Conservation (phyloP, 1,140 invertebrate genomes). For the Zaprionus tsacasi region DNA sequence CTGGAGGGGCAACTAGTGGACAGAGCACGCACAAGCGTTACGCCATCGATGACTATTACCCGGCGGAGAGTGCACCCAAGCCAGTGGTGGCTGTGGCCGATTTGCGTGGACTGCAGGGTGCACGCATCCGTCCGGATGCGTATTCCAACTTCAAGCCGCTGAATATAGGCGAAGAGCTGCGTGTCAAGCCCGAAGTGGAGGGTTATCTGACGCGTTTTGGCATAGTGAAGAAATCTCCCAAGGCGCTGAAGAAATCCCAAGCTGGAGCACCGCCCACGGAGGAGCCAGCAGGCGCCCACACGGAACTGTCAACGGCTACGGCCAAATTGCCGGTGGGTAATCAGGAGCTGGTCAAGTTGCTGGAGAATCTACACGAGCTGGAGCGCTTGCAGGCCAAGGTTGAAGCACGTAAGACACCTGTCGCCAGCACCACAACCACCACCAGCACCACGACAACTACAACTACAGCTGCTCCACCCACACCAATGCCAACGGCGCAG, state of each 20-base stretch:
- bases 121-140: slow-evolving; percentile 72
- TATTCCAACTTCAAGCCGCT: slow-evolving; percentile 79
- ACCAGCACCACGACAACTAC: slow-evolving; percentile 35
- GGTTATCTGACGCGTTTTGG: slow-evolving; percentile 79
- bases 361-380: slow-evolving; percentile 75
- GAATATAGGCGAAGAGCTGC: slow-evolving; percentile 78
- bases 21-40: slow-evolving; percentile 64
- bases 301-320: slow-evolving; percentile 65
- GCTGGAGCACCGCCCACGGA: slow-evolving; percentile 33
- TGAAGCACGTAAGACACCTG: slow-evolving; percentile 24
- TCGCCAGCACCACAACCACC: slow-evolving; percentile 1
- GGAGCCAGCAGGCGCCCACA: slow-evolving; percentile 64
- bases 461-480: slow-evolving; percentile 29
- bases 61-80: slow-evolving; percentile 75
- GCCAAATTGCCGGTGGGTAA: slow-evolving; percentile 53
- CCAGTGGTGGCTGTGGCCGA: slow-evolving; percentile 70
- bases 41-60: slow-evolving; percentile 73
- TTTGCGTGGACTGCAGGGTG: slow-evolving; percentile 63
- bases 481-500: slow-evolving; percentile 39
- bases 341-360: slow-evolving; percentile 67
- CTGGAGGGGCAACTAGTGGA: background rate
- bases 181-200: slow-evolving; percentile 79
- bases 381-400: slow-evolving; percentile 83
- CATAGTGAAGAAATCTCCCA: slow-evolving; percentile 74
- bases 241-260: slow-evolving; percentile 68